Evolutionary conservation across 1,140 invertebrate genomes (phyloP).

Genomic region (Tetramorium alpestre): DNA sequence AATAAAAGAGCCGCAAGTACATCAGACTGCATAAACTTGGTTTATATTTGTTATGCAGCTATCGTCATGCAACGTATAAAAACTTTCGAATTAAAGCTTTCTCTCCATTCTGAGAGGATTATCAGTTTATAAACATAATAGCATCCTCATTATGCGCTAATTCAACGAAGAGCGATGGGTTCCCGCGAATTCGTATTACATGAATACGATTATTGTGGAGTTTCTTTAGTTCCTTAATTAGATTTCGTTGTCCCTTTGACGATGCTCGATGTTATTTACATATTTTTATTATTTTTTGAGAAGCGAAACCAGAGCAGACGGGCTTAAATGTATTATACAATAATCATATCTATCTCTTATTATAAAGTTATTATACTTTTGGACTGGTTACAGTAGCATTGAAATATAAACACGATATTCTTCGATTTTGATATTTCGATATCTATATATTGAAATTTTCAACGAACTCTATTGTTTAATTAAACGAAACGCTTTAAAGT

Average conservation of each 20-base stretch:
- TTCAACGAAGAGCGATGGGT: conserved; percentile 1
- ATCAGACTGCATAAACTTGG: neutral
- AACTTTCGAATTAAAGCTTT: conserved; percentile 1
- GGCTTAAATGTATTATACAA: neutral
- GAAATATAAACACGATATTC: neutral
- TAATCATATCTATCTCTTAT: neutral
- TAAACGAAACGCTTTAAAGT: neutral
- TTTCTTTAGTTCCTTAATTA: neutral
- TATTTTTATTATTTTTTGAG: conserved; percentile 29
- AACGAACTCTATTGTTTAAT: neutral
- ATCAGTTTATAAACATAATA: conserved; percentile 21
- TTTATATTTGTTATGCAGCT: conserved; percentile 7
- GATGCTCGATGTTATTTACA: conserved; percentile 11
- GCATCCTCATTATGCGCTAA: neutral
- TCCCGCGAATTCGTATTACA: neutral
- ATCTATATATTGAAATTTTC: neutral
- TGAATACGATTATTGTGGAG: conserved; percentile 18
- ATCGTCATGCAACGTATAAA: conserved; percentile 10
- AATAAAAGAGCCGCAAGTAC: neutral
- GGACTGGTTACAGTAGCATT: neutral
- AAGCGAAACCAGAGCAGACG: neutral
- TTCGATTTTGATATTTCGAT: neutral
- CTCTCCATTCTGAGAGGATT: conserved; percentile 14
- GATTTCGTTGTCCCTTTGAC: conserved; percentile 36
- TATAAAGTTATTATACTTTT: neutral